Percentiles rank a stretch among this genome's conserved stretches.
phyloP scores from a whole-genome alignment of 1,140 invertebrate genomes.

The Orius laevigatus region DNA sequence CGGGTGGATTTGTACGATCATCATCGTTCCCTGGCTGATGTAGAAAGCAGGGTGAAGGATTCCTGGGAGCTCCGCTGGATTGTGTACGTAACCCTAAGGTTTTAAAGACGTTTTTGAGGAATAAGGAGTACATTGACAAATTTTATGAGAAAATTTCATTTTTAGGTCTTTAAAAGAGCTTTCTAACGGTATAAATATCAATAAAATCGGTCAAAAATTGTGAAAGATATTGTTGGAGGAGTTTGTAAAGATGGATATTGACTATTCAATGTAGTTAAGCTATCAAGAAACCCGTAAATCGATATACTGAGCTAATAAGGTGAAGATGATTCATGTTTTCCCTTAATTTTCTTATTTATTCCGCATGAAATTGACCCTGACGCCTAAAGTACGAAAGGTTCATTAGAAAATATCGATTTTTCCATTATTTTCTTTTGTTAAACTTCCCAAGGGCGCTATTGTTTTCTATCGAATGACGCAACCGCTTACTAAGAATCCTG shows the following conservation, averaged over 20 bases:
- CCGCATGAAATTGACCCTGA: constrained; percentile 11
- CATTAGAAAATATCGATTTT: too few species aligned
- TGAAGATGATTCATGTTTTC: background rate
- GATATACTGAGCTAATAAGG: background rate
- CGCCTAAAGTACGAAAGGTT: background rate
- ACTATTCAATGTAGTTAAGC: background rate
- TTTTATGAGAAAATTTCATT: background rate
- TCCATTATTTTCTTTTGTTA: too few species aligned
- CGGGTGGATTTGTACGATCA: background rate
- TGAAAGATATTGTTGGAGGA: background rate
- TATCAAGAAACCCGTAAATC: background rate
- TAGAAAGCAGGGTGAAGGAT: background rate
- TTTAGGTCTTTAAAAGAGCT: too few species aligned
- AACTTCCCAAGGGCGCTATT: too few species aligned
- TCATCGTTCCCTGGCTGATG: background rate
- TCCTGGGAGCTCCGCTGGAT: constrained; percentile 9
- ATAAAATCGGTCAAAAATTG: too few species aligned
- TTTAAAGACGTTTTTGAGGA: background rate
- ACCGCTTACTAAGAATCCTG: too few species aligned
- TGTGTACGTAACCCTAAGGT: constrained; percentile 11
- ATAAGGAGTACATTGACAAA: too few species aligned
- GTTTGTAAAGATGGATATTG: background rate
- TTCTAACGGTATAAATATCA: too few species aligned
- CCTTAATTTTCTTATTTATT: constrained; percentile 1
- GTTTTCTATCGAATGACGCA: too few species aligned